These are phyloP conservation scores for Sylvietta virens DNA, from an alignment of 2,113 vertebrate species.

Conservation along the genomic window DNA sequence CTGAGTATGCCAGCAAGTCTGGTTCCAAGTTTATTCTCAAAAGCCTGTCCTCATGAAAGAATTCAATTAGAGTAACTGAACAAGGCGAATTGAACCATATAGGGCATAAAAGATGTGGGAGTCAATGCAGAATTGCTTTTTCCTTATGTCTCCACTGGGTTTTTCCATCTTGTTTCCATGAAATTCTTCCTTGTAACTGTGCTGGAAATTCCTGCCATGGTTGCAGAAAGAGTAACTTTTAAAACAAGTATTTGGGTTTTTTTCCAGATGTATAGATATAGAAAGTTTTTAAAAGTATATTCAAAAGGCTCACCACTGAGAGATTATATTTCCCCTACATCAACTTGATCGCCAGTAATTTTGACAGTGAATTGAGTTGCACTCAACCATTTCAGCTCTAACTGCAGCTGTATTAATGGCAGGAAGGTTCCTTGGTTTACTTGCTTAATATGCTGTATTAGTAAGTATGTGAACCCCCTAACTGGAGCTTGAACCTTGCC, in stretches of 20 bases:
- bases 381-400: background rate
- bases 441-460: background rate
- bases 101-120: background rate
- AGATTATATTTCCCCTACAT: background rate
- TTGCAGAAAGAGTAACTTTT: background rate
- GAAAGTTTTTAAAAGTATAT: background rate
- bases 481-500: background rate
- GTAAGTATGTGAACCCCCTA: background rate
- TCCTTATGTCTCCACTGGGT: background rate
- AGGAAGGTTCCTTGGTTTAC: background rate
- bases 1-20: background rate
- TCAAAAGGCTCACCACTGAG: background rate
- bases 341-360: background rate
- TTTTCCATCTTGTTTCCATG: background rate
- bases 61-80: conserved; percentile 4
- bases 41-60: background rate
- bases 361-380: background rate
- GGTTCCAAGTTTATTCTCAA: conserved; percentile 9
- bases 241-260: background rate
- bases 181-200: background rate
- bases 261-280: background rate
- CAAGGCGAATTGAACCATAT: fast-evolving
- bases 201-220: background rate
- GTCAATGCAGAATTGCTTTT: background rate
- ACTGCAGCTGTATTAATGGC: background rate